Evolutionary conservation across 2,797 vertebrate species (phyloP).

Genomic region (Dicrostonyx torquatus): DNA sequence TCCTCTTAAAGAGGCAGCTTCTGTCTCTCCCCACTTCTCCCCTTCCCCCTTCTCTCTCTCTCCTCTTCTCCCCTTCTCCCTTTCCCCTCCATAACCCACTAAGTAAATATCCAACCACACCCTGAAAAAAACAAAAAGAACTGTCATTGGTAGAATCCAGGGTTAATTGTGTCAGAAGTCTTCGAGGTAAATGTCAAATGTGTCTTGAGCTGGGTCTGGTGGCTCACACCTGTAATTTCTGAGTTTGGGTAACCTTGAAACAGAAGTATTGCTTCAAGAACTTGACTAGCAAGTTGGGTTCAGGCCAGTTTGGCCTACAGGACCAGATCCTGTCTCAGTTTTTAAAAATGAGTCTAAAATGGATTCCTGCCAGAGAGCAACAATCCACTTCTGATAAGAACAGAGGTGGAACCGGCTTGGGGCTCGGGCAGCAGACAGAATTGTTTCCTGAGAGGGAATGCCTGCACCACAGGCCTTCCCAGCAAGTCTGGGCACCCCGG

Average conservation of each 20-base stretch:
- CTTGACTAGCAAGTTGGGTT: background rate
- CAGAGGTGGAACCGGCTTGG: background rate
- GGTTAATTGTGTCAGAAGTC: background rate
- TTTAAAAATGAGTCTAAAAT: background rate
- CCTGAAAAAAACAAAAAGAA: no score
- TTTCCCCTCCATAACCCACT: no score
- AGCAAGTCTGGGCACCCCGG: background rate
- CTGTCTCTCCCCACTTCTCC: no score
- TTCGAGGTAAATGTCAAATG: background rate
- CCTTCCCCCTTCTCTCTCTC: no score
- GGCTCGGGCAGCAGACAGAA: no score
- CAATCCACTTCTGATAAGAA: background rate
- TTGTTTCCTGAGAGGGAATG: background rate
- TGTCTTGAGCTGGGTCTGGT: background rate
- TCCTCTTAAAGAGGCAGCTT: no score
- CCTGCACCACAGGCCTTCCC: background rate
- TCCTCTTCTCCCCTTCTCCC: no score
- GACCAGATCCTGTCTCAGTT: background rate
- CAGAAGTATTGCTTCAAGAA: background rate
- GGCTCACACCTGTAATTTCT: background rate
- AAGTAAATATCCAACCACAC: no score
- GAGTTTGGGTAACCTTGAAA: background rate
- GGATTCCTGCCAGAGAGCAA: background rate
- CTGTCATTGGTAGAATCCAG: background rate
- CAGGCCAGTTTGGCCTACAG: background rate